Percentiles rank a stretch among this genome's conserved stretches.
Conservation (phyloP, 1,140 invertebrate species). For the Andrena cerasifolii region DNA sequence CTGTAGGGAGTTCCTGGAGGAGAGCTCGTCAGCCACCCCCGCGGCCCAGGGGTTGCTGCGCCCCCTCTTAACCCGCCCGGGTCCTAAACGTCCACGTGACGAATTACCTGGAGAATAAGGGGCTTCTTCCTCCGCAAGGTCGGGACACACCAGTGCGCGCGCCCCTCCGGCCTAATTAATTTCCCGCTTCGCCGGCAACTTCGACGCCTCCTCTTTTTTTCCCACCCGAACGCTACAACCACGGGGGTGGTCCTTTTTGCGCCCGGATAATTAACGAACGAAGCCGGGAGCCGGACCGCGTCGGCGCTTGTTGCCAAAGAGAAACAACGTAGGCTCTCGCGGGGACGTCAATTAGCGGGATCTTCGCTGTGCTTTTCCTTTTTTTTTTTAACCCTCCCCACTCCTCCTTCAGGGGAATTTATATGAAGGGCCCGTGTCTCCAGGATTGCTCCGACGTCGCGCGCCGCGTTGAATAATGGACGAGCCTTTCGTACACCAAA, state of each 20-base stretch:
- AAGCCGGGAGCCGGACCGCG: background rate
- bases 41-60: background rate
- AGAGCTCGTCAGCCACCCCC: slow-evolving; percentile 31
- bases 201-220: slow-evolving; percentile 51
- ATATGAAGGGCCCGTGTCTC: slow-evolving; percentile 11
- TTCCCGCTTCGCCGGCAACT: slow-evolving; percentile 46
- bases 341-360: slow-evolving; percentile 63
- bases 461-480: slow-evolving; percentile 41
- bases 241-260: slow-evolving; percentile 19
- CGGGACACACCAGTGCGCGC: too few relatives aligned
- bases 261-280: slow-evolving; percentile 58
- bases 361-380: slow-evolving; percentile 22
- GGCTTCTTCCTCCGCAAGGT: slow-evolving; percentile 4
- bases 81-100: slow-evolving; percentile 51
- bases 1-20: slow-evolving; percentile 40
- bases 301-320: slow-evolving; percentile 48
- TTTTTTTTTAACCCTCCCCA: background rate
- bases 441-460: slow-evolving; percentile 7
- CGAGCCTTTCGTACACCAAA: slow-evolving; percentile 12
- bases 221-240: slow-evolving; percentile 2
- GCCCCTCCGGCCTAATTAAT: slow-evolving; percentile 50
- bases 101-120: slow-evolving; percentile 57
- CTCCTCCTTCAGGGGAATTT: background rate
- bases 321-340: slow-evolving; percentile 55
- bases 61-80: background rate